phyloP scores from a whole-genome alignment of 1,140 invertebrate species.

The Chelonus insularis region DNA sequence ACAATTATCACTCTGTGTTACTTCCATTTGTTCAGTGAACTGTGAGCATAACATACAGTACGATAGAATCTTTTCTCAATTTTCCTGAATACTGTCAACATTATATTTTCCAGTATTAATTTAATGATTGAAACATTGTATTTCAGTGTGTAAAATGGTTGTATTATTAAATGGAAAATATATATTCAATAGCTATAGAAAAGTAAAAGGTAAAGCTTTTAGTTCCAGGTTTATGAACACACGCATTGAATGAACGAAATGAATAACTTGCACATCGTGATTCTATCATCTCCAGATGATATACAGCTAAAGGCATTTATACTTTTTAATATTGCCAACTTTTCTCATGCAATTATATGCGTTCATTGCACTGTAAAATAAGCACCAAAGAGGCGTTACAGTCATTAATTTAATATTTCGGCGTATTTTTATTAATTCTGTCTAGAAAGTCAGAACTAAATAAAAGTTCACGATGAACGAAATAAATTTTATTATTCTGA shows the following conservation, averaged over 20 bases:
- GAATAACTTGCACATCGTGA: constrained; percentile 37
- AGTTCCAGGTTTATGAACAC: constrained; percentile 35
- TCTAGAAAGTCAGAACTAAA: background rate
- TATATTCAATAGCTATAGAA: constrained; percentile 10
- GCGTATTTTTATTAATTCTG: background rate
- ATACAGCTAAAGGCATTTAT: constrained; percentile 31
- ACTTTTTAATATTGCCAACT: constrained; percentile 39
- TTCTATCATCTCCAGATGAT: constrained; percentile 46
- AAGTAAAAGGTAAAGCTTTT: constrained; percentile 31
- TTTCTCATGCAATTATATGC: constrained; percentile 39
- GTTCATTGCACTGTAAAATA: background rate
- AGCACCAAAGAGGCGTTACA: too few relatives aligned
- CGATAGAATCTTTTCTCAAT: background rate
- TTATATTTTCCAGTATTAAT: background rate
- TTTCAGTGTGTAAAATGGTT: too few relatives aligned
- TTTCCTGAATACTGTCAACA: too few relatives aligned
- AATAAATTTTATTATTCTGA: too few relatives aligned
- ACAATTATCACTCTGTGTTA: constrained; percentile 25
- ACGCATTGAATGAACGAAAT: constrained; percentile 45
- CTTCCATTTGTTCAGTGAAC: constrained; percentile 4
- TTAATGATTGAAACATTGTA: too few relatives aligned
- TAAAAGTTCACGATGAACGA: background rate
- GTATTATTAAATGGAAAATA: too few relatives aligned
- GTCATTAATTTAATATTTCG: background rate
- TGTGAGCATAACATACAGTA: background rate